These are phyloP conservation scores for Mesorhabditis spiculigera DNA, from an alignment of 2,888 invertebrate genomes.

Conservation along the genomic window DNA sequence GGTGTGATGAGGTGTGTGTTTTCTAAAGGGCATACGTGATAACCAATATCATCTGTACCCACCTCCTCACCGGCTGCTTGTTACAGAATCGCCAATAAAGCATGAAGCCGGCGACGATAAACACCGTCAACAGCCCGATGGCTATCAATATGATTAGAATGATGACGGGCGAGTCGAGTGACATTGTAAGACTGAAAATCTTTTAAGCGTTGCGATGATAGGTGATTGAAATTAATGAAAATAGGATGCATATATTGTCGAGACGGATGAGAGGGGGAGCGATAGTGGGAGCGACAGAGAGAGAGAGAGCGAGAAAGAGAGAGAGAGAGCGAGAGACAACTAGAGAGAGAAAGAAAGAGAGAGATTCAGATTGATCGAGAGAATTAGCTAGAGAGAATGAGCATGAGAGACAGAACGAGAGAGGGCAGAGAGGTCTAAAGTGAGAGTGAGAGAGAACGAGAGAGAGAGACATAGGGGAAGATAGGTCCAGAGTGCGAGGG, in stretches of 20 bases:
- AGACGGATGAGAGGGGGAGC: too few species aligned
- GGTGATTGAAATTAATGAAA: too few species aligned
- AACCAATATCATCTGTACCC: neutral
- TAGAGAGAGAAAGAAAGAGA: too few species aligned
- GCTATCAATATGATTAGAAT: neutral
- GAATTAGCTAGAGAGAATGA: slow-evolving; percentile 12
- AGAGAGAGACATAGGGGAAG: too few species aligned
- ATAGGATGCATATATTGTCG: too few species aligned
- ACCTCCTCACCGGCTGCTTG: neutral
- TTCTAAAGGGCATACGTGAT: neutral
- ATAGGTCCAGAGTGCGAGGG: too few species aligned
- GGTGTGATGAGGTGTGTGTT: slow-evolving; percentile 5
- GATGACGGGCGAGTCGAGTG: neutral
- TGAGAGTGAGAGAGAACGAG: neutral
- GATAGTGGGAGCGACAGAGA: too few species aligned
- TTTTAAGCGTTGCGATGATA: too few species aligned
- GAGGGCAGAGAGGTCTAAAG: neutral
- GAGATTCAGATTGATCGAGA: too few species aligned
- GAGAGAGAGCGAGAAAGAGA: neutral
- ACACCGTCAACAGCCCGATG: neutral
- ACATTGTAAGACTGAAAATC: too few species aligned
- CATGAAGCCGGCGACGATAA: neutral
- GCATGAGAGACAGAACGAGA: slow-evolving; percentile 7
- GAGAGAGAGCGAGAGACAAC: too few species aligned
- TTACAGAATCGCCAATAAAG: neutral